A percentile compares a stretch with the other conserved stretches of the same genome.
Evolutionary conservation across 2,797 vertebrate genomes (phyloP).

Genomic region (Sebastes baramenuke): DNA sequence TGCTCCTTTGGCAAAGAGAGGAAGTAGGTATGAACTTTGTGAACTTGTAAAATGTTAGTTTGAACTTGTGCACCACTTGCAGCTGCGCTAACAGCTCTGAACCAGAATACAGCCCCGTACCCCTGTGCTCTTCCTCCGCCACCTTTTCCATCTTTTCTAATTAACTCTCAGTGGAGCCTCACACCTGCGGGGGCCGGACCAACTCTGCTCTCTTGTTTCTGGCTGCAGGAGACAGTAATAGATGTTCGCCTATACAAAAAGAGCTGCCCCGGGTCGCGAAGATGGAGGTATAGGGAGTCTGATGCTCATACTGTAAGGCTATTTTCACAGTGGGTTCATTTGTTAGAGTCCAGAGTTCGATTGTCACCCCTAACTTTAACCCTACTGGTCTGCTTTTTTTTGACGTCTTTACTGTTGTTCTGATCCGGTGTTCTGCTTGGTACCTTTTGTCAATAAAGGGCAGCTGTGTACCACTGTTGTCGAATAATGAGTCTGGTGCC

Average conservation of each 20-base stretch:
- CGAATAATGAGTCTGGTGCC: not conserved
- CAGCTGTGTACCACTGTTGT: not conserved
- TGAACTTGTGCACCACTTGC: constrained; percentile 65
- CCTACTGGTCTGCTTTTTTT: not conserved
- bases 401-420: not conserved
- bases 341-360: constrained; percentile 13
- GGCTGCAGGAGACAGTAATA: constrained; percentile 64
- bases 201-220: constrained; percentile 55
- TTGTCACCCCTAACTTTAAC: constrained; percentile 13
- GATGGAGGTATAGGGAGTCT: constrained; percentile 26
- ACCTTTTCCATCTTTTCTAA: constrained; percentile 71
- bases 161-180: constrained; percentile 70
- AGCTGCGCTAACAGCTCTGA: constrained; percentile 46
- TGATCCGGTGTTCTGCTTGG: not conserved
- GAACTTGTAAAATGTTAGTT: constrained; percentile 71
- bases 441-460: constrained; percentile 1
- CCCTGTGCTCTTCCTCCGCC: constrained; percentile 39
- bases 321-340: constrained; percentile 7
- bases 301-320: not conserved
- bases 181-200: constrained; percentile 50
- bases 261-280: constrained; percentile 35
- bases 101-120: constrained; percentile 28
- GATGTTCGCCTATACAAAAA: constrained; percentile 56
- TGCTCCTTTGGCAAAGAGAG: constrained; percentile 14
- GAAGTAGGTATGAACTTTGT: constrained; percentile 54